Evolutionary conservation across 2,797 vertebrate species (phyloP), one percentile per base, ranked within the genome.

Genomic region (Chiroxiphia lanceolata): DNA sequence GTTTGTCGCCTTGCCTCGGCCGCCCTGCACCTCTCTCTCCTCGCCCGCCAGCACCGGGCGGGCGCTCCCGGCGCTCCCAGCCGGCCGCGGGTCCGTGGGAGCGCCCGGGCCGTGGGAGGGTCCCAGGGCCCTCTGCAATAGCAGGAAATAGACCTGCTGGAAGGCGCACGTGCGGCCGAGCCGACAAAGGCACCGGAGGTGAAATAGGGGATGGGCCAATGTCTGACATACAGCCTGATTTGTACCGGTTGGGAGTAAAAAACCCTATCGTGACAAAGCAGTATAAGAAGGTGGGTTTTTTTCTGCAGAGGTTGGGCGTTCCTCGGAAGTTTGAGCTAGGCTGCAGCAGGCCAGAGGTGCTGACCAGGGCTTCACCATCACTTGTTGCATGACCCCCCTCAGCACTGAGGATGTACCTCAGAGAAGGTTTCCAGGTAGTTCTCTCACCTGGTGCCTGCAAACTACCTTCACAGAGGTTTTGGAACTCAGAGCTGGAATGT

Each of bases 241-340:
- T 65, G 23, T 45, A 22, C 13, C 6, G 25, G 16, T 14, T 9
- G 21, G 36, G 53, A 25, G 76, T 57, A 44, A 45, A 48, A 7
- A 53, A 3, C 2, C 31, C 8, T 21, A 26, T 16, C 2, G 2
- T 36, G 15, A 18, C 25, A n/a, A 22, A 60, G 45, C 44, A 9
- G 15, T 6, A 0, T 4, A 1, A 20, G 14, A 0, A 16, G 38
- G 31, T 11, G 42, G 20, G 21, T 11, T 36, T 47, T 45, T 45
- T 20, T 4, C 23, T 19, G 26, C 18, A 18, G 8, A 27, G 16
- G 3, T 2, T 25, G 34, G 2, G 23, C 17, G 2, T 17, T 13
- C 13, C 15, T 15, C 29, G 4, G 34, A 38, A 10, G 21, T 10
- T 9, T 13, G 51, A 33, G 42, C 6, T 25, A 2, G 4, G 29